Base-by-base conservation (phyloP, 2,797 vertebrate genomes). In the Mormyrops attenuatus region DNA sequence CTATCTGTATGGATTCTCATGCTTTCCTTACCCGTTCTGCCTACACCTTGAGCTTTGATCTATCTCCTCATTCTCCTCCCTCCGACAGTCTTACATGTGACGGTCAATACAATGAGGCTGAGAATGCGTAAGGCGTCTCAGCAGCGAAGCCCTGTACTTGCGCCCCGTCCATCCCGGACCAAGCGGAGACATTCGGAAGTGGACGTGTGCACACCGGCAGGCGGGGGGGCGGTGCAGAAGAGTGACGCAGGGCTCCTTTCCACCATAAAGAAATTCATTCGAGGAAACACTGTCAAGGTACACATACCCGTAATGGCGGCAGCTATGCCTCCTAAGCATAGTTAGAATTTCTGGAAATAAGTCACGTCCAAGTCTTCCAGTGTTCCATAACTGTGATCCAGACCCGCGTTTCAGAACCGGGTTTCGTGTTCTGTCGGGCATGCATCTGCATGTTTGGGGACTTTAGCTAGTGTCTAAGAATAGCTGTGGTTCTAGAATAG, bases 91-190 rank as follows among this genome's bases (percentile, higher is more conserved):
- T 97, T 98, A 96, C 97, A 99, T 99, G 98, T 96, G 97, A 96
- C 96, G 93, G 91, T 88, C 95, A 96, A 97, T 93, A 97, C 95
- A 92, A 99, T 99, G 98, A 98, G 97, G 97, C 98, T 99, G 97
- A 98, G 98, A 96, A 97, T 97, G 95, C 96, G 98, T 92, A 99
- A 99, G 89, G 96, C 97, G 95, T 96, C 98, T 98, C 98, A 98
- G 97, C 98, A 98, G 66, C 95, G 95, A 5, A 96, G 92, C 94
- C 92, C 94, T 90, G 95, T 96, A 77, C 97, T 95, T 91, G 93
- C 94, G 53, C 96, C 95, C 50, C 97, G 96, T 55, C 94, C 95
- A 26, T 92, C 96, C 94, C 96, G 97, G 94, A 96, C 96, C 88
- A 99, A 99, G 95, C 96, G 98, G 95, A 99, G 98, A 96, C 97